Percentiles rank a stretch among this genome's conserved stretches.
phyloP scores from a whole-genome alignment of 2,797 vertebrate genomes.

The Syncerus caffer region DNA sequence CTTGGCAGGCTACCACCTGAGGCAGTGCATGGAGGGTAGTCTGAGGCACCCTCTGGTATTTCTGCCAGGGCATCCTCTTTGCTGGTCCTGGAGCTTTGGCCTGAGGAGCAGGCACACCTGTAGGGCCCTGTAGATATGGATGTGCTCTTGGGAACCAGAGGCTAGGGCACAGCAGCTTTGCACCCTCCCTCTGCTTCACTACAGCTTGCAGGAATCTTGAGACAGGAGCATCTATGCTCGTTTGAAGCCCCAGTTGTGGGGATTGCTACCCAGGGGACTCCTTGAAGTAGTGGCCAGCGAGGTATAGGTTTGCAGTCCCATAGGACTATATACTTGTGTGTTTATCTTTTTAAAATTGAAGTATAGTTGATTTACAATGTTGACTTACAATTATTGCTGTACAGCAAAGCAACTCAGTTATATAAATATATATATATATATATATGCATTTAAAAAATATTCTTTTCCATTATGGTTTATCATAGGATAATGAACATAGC shows the following conservation, averaged over 20 bases:
- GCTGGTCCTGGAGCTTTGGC: not conserved
- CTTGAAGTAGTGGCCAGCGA: not conserved
- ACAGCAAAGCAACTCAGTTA: not conserved
- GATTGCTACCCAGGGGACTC: not conserved
- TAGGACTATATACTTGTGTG: not conserved
- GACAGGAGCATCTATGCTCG: rapidly evolving
- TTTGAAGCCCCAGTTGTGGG: not conserved
- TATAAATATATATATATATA: not conserved
- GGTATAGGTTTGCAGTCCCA: not conserved
- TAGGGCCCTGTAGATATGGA: not conserved
- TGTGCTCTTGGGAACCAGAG: too few species aligned
- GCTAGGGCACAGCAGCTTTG: too few species aligned
- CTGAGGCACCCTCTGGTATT: not conserved
- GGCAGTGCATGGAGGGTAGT: not conserved
- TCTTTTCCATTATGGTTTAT: not conserved
- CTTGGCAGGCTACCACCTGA: not conserved
- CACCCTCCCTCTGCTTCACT: not conserved
- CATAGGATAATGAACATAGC: not conserved
- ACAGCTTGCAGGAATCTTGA: not conserved
- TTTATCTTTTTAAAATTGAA: not conserved
- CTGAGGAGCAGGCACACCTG: not conserved
- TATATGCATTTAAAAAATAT: not conserved
- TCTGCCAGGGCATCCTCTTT: not conserved
- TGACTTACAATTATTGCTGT: not conserved
- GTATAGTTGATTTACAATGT: not conserved